Evolutionary conservation across 2,888 invertebrate species (phyloP).

Genomic region (Mesorhabditis spiculigera): DNA sequence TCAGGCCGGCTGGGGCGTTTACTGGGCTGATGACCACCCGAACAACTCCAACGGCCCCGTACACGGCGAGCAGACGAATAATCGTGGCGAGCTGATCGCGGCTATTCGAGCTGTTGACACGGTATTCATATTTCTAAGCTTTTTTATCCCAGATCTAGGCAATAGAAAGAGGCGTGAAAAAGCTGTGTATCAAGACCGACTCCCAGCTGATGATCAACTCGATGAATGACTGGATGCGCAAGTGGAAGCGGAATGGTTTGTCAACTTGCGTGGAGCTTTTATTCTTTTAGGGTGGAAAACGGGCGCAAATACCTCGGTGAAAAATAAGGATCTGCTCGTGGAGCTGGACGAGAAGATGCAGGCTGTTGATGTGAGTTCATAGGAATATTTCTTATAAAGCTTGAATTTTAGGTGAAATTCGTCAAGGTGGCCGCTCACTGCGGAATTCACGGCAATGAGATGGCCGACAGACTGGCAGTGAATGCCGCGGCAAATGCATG

Average conservation of each 20-base stretch:
- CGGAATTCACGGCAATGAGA: slow-evolving; percentile 82
- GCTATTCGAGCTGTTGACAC: slow-evolving; percentile 68
- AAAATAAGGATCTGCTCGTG: slow-evolving; percentile 80
- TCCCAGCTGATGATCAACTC: slow-evolving; percentile 80
- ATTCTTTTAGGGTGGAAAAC: slow-evolving; percentile 77
- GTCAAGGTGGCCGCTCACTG: slow-evolving; percentile 78
- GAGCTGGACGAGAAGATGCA: slow-evolving; percentile 69
- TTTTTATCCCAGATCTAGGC: slow-evolving; percentile 62
- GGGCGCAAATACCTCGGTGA: slow-evolving; percentile 73
- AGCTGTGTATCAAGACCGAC: slow-evolving; percentile 81
- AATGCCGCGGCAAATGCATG: no score
- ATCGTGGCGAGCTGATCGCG: slow-evolving; percentile 92
- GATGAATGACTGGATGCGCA: slow-evolving; percentile 80
- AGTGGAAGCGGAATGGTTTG: slow-evolving; percentile 72
- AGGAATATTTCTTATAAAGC: no score
- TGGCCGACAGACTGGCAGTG: slow-evolving; percentile 78
- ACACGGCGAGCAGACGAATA: slow-evolving; percentile 74
- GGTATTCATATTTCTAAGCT: slow-evolving; percentile 7
- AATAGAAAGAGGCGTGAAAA: slow-evolving; percentile 65
- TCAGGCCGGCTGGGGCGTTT: slow-evolving; percentile 70
- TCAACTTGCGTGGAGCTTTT: neutral
- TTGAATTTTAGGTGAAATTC: slow-evolving; percentile 69
- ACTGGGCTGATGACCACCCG: slow-evolving; percentile 74
- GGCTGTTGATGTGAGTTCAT: slow-evolving; percentile 16
- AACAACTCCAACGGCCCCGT: slow-evolving; percentile 56